Evolutionary conservation across 2,888 invertebrate genomes (phyloP).

Genomic region (Atrina japonica): DNA sequence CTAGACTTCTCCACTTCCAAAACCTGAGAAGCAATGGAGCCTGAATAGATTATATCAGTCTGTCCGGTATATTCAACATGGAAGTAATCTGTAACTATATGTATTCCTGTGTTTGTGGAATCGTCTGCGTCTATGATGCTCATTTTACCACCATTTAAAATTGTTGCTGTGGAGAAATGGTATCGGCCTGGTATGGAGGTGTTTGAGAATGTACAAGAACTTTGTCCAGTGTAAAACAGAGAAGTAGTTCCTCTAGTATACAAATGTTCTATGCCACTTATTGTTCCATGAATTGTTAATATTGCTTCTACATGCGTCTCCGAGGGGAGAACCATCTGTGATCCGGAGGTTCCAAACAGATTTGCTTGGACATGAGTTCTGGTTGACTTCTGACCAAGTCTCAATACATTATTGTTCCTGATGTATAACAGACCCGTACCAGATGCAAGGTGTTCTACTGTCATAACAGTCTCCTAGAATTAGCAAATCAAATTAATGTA

Average conservation of each 20-base stretch:
- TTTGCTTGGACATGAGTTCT: conserved; percentile 56
- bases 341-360: conserved; percentile 36
- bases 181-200: conserved; percentile 41
- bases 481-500: background rate
- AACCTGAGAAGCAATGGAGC: conserved; percentile 44
- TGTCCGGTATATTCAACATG: conserved; percentile 50
- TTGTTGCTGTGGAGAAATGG: conserved; percentile 55
- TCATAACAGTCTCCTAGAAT: conserved; percentile 20
- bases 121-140: conserved; percentile 44
- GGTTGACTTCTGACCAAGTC: conserved; percentile 44
- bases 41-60: conserved; percentile 42
- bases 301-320: conserved; percentile 53
- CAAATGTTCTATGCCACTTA: conserved; percentile 60
- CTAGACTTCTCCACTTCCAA: conserved; percentile 57
- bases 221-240: conserved; percentile 51
- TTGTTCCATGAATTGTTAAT: conserved; percentile 46
- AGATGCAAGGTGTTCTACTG: conserved; percentile 52
- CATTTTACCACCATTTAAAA: conserved; percentile 49
- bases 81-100: conserved; percentile 44
- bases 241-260: conserved; percentile 51
- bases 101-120: conserved; percentile 36
- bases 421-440: conserved; percentile 56
- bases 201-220: conserved; percentile 35
- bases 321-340: conserved; percentile 50
- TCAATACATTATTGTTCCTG: conserved; percentile 33